phyloP scores from a whole-genome alignment of 2,113 vertebrate genomes.

The Phrynosoma platyrhinos region DNA sequence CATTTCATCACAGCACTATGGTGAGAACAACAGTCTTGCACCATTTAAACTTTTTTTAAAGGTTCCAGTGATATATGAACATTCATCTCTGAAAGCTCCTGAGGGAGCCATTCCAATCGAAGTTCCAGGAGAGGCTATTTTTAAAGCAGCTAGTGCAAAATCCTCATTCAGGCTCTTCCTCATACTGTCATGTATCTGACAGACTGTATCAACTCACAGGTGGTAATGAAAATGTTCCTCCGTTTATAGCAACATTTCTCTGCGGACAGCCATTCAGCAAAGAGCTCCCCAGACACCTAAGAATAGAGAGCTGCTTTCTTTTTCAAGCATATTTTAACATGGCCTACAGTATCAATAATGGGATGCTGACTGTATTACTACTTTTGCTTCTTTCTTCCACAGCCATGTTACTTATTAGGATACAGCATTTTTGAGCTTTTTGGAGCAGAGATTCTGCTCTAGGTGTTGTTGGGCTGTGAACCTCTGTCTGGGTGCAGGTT shows the following conservation, averaged over 20 bases:
- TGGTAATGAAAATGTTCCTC: slow-evolving; percentile 65
- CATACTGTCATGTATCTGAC: slow-evolving; percentile 72
- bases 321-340: slow-evolving; percentile 62
- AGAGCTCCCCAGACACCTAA: slow-evolving; percentile 56
- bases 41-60: slow-evolving; percentile 66
- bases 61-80: slow-evolving; percentile 71
- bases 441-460: no score
- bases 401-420: no score
- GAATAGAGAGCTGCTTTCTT: slow-evolving; percentile 59
- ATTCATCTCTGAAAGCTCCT: slow-evolving; percentile 71
- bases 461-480: no score
- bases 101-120: slow-evolving; percentile 68
- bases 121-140: slow-evolving; percentile 73
- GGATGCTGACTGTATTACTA: slow-evolving; percentile 60
- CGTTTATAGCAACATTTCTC: slow-evolving; percentile 74
- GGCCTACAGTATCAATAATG: slow-evolving; percentile 62
- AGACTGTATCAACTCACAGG: slow-evolving; percentile 68
- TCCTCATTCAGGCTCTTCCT: slow-evolving; percentile 76
- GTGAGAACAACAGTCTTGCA: slow-evolving; percentile 41
- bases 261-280: slow-evolving; percentile 53
- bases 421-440: not conserved
- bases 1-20: slow-evolving; percentile 16
- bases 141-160: slow-evolving; percentile 72
- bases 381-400: slow-evolving; percentile 35
- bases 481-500: no score